These are phyloP conservation scores for Cheilosia vulpina DNA, from an alignment of 2,888 invertebrate genomes.

Conservation along the genomic window DNA sequence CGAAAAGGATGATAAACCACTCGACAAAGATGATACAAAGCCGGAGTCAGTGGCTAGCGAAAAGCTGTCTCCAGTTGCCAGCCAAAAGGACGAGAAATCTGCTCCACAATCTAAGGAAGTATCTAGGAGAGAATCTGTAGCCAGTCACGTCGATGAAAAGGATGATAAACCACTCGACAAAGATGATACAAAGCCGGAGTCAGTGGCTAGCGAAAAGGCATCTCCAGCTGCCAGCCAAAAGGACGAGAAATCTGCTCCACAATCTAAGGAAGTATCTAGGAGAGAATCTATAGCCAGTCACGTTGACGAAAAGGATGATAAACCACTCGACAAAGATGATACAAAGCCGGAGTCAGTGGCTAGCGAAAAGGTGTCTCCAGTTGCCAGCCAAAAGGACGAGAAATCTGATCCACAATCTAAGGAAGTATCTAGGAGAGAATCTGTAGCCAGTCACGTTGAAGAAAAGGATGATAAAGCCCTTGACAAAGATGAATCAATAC, in stretches of 20 bases:
- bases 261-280: constrained; percentile 73
- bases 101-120: constrained; percentile 64
- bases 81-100: constrained; percentile 75
- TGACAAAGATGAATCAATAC: no score
- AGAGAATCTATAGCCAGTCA: constrained; percentile 49
- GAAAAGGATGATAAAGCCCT: no score
- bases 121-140: constrained; percentile 75
- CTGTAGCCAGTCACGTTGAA: no score
- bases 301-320: constrained; percentile 10
- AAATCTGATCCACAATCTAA: no score
- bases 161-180: constrained; percentile 45
- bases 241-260: constrained; percentile 55
- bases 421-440: no score
- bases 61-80: not conserved
- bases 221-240: constrained; percentile 43
- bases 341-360: no score
- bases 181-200: constrained; percentile 18
- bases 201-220: constrained; percentile 45
- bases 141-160: constrained; percentile 18
- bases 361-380: no score
- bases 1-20: not conserved
- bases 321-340: no score
- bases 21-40: not conserved
- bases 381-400: no score
- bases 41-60: not conserved